These are phyloP conservation scores for Anarsia innoxiella DNA, from an alignment of 2,888 invertebrate species.

Conservation along the genomic window DNA sequence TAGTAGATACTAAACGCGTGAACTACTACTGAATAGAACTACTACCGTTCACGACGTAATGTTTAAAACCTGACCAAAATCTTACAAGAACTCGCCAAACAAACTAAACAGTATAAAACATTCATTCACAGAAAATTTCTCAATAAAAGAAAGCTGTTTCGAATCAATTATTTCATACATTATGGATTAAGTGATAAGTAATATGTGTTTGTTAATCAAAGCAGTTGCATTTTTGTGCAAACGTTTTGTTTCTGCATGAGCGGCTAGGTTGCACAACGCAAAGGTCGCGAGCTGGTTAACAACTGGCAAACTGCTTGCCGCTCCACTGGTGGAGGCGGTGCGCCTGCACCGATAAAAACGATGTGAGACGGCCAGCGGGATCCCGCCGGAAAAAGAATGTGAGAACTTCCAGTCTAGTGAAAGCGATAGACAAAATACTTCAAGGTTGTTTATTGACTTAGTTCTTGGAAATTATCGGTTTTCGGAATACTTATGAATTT, in stretches of 20 bases:
- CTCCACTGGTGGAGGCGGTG: conserved; percentile 41
- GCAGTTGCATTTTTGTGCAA: conserved; percentile 35
- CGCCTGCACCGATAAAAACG: no score
- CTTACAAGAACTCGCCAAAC: no score
- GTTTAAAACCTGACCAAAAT: no score
- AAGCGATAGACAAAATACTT: no score
- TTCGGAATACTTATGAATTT: no score
- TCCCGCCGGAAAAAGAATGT: conserved; percentile 24
- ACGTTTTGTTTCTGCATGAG: conserved; percentile 50
- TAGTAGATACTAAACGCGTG: no score
- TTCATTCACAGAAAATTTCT: neutral
- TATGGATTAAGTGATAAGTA: no score
- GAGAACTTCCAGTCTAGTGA: conserved; percentile 7
- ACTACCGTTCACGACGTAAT: conserved; percentile 1
- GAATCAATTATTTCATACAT: conserved; percentile 18
- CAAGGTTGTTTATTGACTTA: no score
- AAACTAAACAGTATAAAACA: no score
- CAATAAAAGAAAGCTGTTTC: neutral
- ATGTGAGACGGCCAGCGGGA: conserved; percentile 30
- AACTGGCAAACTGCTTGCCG: conserved; percentile 49
- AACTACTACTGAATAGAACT: no score
- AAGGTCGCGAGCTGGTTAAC: conserved; percentile 47
- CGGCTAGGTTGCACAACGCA: conserved; percentile 43
- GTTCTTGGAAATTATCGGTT: no score
- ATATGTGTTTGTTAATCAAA: no score